A percentile compares a stretch with the other conserved stretches of the same genome.
Conservation (phyloP, 92 coral and sea anemone species). For the Actinostola sp. region DNA sequence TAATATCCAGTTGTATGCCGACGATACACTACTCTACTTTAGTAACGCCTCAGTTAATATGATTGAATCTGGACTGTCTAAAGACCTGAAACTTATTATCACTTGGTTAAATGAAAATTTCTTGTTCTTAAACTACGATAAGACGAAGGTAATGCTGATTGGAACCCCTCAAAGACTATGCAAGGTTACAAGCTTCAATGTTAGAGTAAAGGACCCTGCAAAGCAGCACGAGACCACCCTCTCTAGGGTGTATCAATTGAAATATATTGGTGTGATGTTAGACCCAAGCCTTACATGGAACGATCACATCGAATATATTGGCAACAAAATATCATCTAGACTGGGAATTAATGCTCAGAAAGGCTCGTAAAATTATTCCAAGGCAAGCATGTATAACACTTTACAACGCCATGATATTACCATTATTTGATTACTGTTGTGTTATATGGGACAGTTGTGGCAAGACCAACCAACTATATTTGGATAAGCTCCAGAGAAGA, state of each 20-base stretch:
- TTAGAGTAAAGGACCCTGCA: neutral
- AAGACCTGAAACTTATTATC: slow-evolving; percentile 34
- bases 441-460: slow-evolving; percentile 53
- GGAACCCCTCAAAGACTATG: slow-evolving; percentile 44
- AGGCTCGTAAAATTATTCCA: slow-evolving; percentile 50
- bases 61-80: slow-evolving; percentile 37
- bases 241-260: slow-evolving; percentile 49
- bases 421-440: slow-evolving; percentile 38
- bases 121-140: slow-evolving; percentile 21
- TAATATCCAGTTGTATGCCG: slow-evolving; percentile 44
- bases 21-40: slow-evolving; percentile 52
- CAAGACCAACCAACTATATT: slow-evolving; percentile 41
- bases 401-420: slow-evolving; percentile 46
- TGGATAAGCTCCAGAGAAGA: slow-evolving; percentile 39
- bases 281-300: slow-evolving; percentile 43
- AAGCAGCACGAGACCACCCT: slow-evolving; percentile 3
- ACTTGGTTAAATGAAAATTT: slow-evolving; percentile 34
- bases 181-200: slow-evolving; percentile 26
- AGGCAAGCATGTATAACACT: slow-evolving; percentile 46
- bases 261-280: slow-evolving; percentile 43
- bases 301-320: slow-evolving; percentile 40
- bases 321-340: too few relatives aligned
- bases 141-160: slow-evolving; percentile 36
- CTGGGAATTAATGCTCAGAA: slow-evolving; percentile 50
- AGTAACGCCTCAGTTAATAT: slow-evolving; percentile 27